Evolutionary conservation across 2,797 vertebrate genomes (phyloP).

Genomic region (Chiloscyllium punctatum): DNA sequence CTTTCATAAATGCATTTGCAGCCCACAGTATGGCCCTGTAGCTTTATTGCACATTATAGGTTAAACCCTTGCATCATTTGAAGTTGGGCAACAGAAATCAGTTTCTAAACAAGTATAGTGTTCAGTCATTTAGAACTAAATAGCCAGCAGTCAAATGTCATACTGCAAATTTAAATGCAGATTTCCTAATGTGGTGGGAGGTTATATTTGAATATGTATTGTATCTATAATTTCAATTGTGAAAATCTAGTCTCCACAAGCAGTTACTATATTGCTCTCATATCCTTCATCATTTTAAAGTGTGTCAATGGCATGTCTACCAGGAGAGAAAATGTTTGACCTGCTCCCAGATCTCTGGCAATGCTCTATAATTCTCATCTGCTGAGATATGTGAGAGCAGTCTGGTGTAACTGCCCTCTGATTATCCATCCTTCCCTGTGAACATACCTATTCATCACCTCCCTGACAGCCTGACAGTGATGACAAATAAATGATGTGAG

Average conservation of each 20-base stretch:
- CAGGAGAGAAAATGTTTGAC: background rate
- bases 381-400: background rate
- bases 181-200: background rate
- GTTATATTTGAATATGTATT: background rate
- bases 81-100: background rate
- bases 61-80: background rate
- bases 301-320: background rate
- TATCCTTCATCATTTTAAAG: background rate
- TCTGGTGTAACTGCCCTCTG: background rate
- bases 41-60: background rate
- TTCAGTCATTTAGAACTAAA: background rate
- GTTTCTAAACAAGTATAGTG: background rate
- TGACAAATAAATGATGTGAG: background rate
- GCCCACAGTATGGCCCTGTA: background rate
- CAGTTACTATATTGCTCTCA: background rate
- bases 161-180: background rate
- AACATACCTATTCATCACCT: background rate
- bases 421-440: conserved; percentile 25
- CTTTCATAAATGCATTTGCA: background rate
- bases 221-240: background rate
- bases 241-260: background rate
- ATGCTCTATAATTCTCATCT: background rate
- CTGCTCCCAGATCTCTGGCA: background rate
- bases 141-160: background rate
- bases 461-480: background rate